Conservation (phyloP, 1,140 invertebrate genomes). For the Lethrus apterus region DNA sequence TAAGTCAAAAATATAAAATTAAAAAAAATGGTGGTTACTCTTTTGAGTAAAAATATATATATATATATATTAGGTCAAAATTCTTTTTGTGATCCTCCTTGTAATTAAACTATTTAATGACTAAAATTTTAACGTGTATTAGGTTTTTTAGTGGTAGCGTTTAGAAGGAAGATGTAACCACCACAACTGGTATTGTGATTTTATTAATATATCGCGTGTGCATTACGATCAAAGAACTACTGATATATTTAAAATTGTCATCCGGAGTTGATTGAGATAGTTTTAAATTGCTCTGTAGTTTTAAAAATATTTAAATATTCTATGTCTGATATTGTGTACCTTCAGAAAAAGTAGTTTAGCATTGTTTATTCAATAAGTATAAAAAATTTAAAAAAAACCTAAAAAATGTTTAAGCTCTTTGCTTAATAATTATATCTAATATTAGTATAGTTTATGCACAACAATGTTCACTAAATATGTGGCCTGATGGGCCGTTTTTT, state of each 20-base stretch:
- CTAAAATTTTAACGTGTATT: too few relatives aligned
- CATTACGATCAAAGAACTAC: neutral
- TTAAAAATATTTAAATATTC: conserved; percentile 20
- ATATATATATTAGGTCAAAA: too few relatives aligned
- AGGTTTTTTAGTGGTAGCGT: too few relatives aligned
- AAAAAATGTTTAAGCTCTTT: conserved; percentile 21
- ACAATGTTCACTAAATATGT: conserved; percentile 21
- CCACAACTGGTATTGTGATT: neutral
- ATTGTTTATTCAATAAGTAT: conserved; percentile 31
- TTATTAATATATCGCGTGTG: conserved; percentile 2
- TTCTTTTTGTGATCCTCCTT: too few relatives aligned
- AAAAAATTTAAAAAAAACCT: conserved; percentile 24
- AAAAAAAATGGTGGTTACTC: conserved; percentile 9
- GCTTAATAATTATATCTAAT: conserved; percentile 10
- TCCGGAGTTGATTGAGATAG: neutral
- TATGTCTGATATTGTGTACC: conserved; percentile 38
- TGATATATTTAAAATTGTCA: conserved; percentile 6
- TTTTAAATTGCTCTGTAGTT: conserved; percentile 6
- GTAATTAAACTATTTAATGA: too few relatives aligned
- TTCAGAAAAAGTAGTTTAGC: conserved; percentile 34
- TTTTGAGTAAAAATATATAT: too few relatives aligned
- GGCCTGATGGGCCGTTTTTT: too few relatives aligned
- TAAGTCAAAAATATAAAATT: conserved; percentile 2
- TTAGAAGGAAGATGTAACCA: neutral
- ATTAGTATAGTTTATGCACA: conserved; percentile 21